Evolutionary conservation across 2,797 vertebrate species (phyloP).

Genomic region (Buceros bicornis): DNA sequence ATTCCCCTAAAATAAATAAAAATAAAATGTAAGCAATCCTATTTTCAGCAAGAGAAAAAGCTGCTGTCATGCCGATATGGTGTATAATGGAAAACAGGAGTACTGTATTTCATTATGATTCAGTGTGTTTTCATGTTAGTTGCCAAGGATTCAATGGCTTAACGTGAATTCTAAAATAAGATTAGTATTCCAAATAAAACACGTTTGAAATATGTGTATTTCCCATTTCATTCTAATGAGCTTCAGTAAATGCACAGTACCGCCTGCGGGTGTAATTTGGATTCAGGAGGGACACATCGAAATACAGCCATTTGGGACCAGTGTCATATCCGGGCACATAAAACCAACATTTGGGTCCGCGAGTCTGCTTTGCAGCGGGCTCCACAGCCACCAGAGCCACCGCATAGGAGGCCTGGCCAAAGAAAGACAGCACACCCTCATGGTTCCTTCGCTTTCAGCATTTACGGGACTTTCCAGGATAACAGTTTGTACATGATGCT

Average conservation of each 20-base stretch:
- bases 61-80: slow-evolving; percentile 5
- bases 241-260: neutral
- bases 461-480: neutral
- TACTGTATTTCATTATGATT: slow-evolving; percentile 58
- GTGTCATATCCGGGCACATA: neutral
- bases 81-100: slow-evolving; percentile 23
- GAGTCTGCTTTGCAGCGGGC: neutral
- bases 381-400: neutral
- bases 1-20: slow-evolving; percentile 68
- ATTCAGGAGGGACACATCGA: neutral
- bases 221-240: slow-evolving; percentile 45
- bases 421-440: neutral
- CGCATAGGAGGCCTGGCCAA: neutral
- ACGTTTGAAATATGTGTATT: slow-evolving; percentile 25
- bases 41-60: slow-evolving; percentile 42
- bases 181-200: slow-evolving; percentile 59
- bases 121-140: slow-evolving; percentile 60
- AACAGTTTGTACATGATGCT: accelerated
- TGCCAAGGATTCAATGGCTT: slow-evolving; percentile 57
- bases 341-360: neutral
- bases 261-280: neutral
- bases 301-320: neutral
- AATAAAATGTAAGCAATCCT: slow-evolving; percentile 43
- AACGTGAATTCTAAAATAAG: slow-evolving; percentile 63
- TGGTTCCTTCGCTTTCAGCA: neutral